Evolutionary conservation across 2,113 vertebrate species (phyloP).

Genomic region (Puma concolor): DNA sequence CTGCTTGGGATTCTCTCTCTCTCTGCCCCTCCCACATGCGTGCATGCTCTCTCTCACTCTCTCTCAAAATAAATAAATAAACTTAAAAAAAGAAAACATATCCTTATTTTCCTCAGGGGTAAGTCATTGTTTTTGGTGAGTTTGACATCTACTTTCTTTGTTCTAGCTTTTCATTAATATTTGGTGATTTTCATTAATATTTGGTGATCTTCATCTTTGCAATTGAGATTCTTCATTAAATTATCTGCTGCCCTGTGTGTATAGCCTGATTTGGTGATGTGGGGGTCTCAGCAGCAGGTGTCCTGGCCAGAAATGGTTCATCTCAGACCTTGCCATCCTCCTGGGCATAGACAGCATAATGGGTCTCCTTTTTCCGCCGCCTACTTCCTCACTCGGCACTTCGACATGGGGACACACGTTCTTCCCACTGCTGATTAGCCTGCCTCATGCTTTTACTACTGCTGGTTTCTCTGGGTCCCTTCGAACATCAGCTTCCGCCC

Average conservation of each 20-base stretch:
- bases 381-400: background rate
- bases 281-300: background rate
- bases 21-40: too few relatives aligned
- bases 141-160: background rate
- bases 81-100: too few relatives aligned
- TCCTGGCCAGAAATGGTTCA: background rate
- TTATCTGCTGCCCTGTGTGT: too few relatives aligned
- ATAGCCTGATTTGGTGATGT: background rate
- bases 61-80: too few relatives aligned
- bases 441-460: too few relatives aligned
- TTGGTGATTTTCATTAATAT: background rate
- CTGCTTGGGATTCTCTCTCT: too few relatives aligned
- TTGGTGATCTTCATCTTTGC: background rate
- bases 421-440: background rate
- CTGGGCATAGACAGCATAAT: background rate
- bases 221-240: background rate
- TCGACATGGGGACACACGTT: background rate
- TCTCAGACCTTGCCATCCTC: background rate
- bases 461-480: background rate
- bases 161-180: background rate
- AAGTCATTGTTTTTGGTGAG: background rate
- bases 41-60: too few relatives aligned
- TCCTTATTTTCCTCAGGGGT: background rate
- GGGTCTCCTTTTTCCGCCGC: too few relatives aligned
- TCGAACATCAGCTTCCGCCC: fast-evolving